A percentile compares a stretch with the other conserved stretches of the same genome.
Conservation (phyloP, 1,140 invertebrate genomes). For the Chironomus tepperi region DNA sequence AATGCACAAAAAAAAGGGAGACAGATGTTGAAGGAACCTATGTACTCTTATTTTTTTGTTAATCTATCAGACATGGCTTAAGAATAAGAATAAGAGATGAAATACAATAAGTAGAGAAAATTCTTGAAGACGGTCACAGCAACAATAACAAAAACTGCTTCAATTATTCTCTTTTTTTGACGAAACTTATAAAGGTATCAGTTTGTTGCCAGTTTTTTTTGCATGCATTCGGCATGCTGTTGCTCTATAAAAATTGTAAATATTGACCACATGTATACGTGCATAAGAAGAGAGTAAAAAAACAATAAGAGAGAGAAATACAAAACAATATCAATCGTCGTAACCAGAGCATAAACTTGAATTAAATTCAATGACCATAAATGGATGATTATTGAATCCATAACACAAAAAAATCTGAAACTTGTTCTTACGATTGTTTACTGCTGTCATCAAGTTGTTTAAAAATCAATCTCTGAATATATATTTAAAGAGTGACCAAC, state of each 20-base stretch:
- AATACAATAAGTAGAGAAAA: not conserved
- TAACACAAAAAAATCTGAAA: not conserved
- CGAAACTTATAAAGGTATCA: not conserved
- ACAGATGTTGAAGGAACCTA: not conserved
- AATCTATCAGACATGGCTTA: conserved; percentile 8
- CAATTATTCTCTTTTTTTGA: not conserved
- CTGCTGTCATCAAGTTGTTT: not conserved
- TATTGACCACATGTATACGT: not conserved
- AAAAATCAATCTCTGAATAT: not conserved
- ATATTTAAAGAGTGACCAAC: too few relatives aligned
- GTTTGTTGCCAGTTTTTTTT: not conserved
- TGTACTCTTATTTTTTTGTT: not conserved
- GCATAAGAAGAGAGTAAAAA: too few relatives aligned
- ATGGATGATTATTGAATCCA: not conserved
- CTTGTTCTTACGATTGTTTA: not conserved
- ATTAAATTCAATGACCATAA: not conserved
- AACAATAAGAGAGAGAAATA: not conserved
- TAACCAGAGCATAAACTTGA: conserved; percentile 6
- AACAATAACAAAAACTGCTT: not conserved
- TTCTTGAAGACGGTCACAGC: not conserved
- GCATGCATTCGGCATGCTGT: not conserved
- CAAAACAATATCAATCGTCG: not conserved
- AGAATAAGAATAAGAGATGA: not conserved
- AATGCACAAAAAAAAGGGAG: not conserved
- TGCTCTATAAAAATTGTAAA: not conserved